Percentiles rank a stretch among this genome's conserved stretches.
These are phyloP conservation scores for Brachionus rotundiformis DNA, from an alignment of 1,140 invertebrate species.

Conservation along the genomic window DNA sequence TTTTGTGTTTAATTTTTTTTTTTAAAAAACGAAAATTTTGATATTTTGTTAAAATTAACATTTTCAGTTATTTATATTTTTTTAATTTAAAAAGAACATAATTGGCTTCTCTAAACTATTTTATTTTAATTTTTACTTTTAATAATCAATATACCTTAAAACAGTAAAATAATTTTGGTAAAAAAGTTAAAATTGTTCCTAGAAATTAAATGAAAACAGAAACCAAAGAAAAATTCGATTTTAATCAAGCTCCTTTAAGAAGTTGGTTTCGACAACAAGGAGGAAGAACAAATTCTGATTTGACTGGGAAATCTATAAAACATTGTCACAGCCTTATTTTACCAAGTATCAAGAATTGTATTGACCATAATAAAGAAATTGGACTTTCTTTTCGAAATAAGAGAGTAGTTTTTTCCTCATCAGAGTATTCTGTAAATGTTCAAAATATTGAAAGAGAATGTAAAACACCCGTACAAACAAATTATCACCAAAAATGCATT, in stretches of 20 bases:
- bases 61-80: not conserved
- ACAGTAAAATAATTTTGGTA: not conserved
- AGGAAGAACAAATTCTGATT: not conserved
- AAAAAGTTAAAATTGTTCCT: not conserved
- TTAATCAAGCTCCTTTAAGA: not conserved
- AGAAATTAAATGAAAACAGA: conserved; percentile 4
- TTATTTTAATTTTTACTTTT: not conserved
- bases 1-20: no score
- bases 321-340: not conserved
- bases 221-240: not conserved
- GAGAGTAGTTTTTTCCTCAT: not conserved
- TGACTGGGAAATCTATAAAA: not conserved
- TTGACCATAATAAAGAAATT: not conserved
- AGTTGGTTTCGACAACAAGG: conserved; percentile 45
- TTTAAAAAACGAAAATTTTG: no score
- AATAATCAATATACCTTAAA: not conserved
- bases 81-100: not conserved
- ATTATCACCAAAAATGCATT: conserved; percentile 48
- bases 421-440: not conserved
- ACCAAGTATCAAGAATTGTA: not conserved
- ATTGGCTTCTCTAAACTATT: not conserved
- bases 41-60: not conserved
- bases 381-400: not conserved
- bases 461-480: not conserved
- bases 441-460: not conserved